Base-by-base conservation (phyloP, 2,797 vertebrate genomes). In the Protosalanx chinensis region DNA sequence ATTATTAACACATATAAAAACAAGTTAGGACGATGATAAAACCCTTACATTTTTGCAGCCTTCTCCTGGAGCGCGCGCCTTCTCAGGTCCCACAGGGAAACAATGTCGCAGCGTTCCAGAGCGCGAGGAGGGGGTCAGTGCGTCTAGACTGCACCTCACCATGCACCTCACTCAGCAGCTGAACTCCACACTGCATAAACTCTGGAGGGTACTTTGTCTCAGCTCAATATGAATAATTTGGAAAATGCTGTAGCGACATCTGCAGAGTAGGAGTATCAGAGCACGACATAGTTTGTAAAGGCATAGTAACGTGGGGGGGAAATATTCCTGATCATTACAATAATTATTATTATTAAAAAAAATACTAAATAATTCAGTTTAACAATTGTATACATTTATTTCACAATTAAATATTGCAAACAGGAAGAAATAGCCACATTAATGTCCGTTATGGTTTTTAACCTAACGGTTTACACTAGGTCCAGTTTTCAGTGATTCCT, bases 131-230 rank as follows among this genome's bases (percentile, higher is more conserved):
- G 75, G 75, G 72, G 79, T 77, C 75, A 77, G 64, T 70, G 76
- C 73, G 79, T 80, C 79, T 80, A 80, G 79, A 80, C 79, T 62
- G n/a, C 18, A 64, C 72, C 70, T 80, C 72, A 70, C 69, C 72
- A 75, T 62, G n/a, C 18, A 64, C 72, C 70, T 80, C 72, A 70
- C 69, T 75, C 73, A 73, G 65, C 70, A 80, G 72, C 72, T 75
- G 75, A 62, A 71, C 70, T 70, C 56, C 62, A 46, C 41, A 46
- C 41, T 75, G 67, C 70, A 77, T 75, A 76, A 80, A 75, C 78
- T 77, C 75, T 72, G 78, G 70, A 46, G 41, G 74, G 69, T 65
- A 69, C 60, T 74, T 72, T 56, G 20, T 49, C 60, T 59, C 56
- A 37, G 62, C 74, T 73, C 57, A 57, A 60, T 60, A 53, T 63